Conservation (phyloP, 2,797 vertebrate species). For the Gallinago nigripennis region DNA sequence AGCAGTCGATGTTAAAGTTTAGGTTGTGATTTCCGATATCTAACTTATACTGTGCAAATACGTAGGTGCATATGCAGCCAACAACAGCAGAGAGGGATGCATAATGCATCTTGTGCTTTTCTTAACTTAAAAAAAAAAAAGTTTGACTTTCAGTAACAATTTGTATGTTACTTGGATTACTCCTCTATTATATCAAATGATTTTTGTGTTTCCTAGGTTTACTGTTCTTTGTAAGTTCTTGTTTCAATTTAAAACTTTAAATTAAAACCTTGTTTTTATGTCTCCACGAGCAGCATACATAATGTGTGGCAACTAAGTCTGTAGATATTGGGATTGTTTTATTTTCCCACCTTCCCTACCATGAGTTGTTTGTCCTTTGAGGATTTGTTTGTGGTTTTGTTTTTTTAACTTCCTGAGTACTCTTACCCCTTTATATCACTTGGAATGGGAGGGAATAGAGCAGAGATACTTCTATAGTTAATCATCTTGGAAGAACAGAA, state of each 20-base stretch:
- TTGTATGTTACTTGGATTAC: background rate
- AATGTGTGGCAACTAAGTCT: background rate
- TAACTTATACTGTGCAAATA: background rate
- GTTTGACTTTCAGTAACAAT: background rate
- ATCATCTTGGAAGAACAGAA: background rate
- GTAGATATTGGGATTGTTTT: background rate
- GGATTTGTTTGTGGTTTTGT: background rate
- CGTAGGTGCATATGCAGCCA: background rate
- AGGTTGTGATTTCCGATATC: background rate
- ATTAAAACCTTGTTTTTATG: background rate
- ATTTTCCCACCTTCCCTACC: background rate
- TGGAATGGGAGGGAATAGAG: background rate
- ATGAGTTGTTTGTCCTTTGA: background rate
- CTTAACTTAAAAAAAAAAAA: background rate
- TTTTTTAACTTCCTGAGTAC: background rate
- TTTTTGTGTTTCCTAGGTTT: background rate
- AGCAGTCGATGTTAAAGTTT: background rate
- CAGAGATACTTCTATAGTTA: background rate
- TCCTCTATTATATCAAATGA: background rate
- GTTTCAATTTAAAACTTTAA: background rate
- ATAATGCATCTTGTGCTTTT: background rate
- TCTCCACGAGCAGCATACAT: background rate
- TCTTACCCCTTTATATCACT: background rate
- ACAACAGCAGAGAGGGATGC: background rate
- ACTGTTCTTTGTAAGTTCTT: background rate